A percentile compares a stretch with the other conserved stretches of the same genome.
Evolutionary conservation across 2,888 invertebrate genomes (phyloP).

Genomic region (Sinotaia quadrata): DNA sequence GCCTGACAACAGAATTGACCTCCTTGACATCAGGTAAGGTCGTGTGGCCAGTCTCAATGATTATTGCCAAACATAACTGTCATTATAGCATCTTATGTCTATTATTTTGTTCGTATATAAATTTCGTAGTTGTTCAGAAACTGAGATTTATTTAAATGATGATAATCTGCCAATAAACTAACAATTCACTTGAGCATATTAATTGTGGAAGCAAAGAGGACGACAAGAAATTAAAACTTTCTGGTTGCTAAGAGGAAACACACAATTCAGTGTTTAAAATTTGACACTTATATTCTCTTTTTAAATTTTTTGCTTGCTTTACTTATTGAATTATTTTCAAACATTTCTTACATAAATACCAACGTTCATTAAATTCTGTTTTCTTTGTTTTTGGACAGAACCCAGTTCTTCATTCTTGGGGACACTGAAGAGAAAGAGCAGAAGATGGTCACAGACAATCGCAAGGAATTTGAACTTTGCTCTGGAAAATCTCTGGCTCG

Average conservation of each 20-base stretch:
- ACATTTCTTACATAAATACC: not conserved
- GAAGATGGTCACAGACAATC: conserved; percentile 78
- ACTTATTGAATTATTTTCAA: not conserved
- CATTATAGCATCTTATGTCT: no score
- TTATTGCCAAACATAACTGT: no score
- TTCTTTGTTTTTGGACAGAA: conserved; percentile 45
- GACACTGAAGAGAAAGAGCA: conserved; percentile 78
- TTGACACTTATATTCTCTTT: not conserved
- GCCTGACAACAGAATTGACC: conserved; percentile 88
- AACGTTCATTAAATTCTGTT: not conserved
- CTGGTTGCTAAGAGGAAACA: no score
- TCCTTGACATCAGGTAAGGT: conserved; percentile 80
- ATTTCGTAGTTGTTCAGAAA: no score
- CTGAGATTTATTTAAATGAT: no score
- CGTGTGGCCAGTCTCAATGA: no score
- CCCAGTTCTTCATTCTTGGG: conserved; percentile 63
- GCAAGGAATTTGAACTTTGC: conserved; percentile 75
- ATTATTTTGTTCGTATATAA: no score
- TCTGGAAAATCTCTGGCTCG: conserved; percentile 76
- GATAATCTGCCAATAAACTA: no score
- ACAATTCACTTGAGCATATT: no score
- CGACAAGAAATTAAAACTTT: no score
- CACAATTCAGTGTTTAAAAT: not conserved
- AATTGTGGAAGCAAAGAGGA: no score
- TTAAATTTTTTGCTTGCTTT: not conserved